Base-by-base conservation (phyloP, 2,113 vertebrate genomes). In the Trichechus manatus region DNA sequence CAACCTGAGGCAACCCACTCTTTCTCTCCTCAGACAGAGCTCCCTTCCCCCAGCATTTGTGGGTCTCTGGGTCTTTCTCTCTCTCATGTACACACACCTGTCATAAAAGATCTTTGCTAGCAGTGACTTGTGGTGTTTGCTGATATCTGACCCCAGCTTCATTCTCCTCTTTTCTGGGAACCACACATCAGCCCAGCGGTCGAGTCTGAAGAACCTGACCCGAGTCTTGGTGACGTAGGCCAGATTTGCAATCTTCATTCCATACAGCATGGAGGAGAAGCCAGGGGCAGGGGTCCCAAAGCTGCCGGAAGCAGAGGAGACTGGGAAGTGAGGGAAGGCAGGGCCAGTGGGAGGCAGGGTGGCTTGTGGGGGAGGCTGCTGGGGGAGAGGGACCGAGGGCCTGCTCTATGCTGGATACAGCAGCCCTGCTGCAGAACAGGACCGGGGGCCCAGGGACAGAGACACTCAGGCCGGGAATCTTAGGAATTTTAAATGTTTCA, bases 201-300 rank as follows among this genome's bases (percentile, higher is more conserved):
- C 98, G 64, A 99, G 98, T 97, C 94, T 93, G 95, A 93, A 97
- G 98, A 99, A 98, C 25, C 29, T 93, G 96, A 99, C 98, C 0
- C 39, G 19, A 0, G 98, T 92, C 39, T 96, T 42, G 0, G 0
- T 6, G 80, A 98, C 97, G 20, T 77, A 97, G 2, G 97, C 98
- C 97, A 85, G 98, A 1, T 96, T 87, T 25, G 19, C 77, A 4
- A 23, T 25, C 70, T 42, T 97, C 90, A 99, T 97, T 0, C 96
- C 98, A 0, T 98, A 98, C 11, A 99, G 89, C 53, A 99, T 20
- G 20, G 29, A 86, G 78, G 99, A 98, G 97, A 99, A 99, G 87
- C 25, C 98, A 83, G 99, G 99, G 33, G 96, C 96, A 83, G 15
- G 99, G 9, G 6, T 72, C 0, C 96, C 98, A 56, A 92, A 93